Evolutionary conservation across 2,797 vertebrate species (phyloP), one percentile per base, ranked within the genome.

Genomic region (Gallinago nigripennis): DNA sequence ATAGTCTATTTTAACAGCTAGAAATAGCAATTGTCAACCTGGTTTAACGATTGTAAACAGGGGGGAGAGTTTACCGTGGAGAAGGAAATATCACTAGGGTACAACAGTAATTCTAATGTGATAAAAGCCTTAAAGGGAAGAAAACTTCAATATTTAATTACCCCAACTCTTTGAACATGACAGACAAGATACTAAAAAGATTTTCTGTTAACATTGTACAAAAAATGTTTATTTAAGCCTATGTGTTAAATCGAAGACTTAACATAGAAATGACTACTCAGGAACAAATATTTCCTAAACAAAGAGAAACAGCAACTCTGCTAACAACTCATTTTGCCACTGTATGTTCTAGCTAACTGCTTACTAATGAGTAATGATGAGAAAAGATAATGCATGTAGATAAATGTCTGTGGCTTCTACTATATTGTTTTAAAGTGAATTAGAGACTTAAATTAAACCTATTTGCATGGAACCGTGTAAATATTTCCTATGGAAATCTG

Each of bases 401-500:
- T 68, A 37, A 57, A 43, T 17, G 60, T 63, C 71, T 58, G 41
- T 51, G 48, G 61, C 33, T 85, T 83, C 30, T 35, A 18, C 17
- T 64, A 0, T 20, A 43, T 56, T 85, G 68, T 61, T 81, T 81
- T 43, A 2, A 43, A 57, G 43, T 24, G 69, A 76, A 80, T 80
- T 63, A 54, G 35, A 70, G 39, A 33, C 24, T 13, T 43, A 60
- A 85, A 82, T 33, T 33, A 90, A 86, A 66, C 19, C n/a, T 72
- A 2, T 81, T 81, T 85, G 69, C 65, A 54, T n/a, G 60, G 41
- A 82, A 46, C 30, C 0, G 0, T 61, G 48, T 54, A 85, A 91
- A 57, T 85, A 92, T 91, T 90, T 92, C 35, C 56, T 60, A 7
- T 17, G 41, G 65, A 92, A 94, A 93, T 71, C 71, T 53, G 81